Percentiles rank a stretch among this genome's conserved stretches.
phyloP scores from a whole-genome alignment of 2,888 invertebrate species.

The Aspidapion aeneum region DNA sequence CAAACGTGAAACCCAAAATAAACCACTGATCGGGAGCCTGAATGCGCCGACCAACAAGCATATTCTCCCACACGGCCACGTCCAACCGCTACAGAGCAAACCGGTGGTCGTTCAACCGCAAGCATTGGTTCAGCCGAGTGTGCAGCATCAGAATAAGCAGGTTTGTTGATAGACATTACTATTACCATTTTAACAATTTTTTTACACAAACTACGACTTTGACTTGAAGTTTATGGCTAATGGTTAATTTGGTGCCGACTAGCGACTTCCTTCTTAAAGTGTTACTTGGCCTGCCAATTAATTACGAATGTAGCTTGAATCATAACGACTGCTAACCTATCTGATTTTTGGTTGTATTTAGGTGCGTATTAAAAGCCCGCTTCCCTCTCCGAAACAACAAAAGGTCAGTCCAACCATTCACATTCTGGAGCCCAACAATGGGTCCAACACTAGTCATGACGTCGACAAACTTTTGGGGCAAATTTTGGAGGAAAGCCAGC shows the following conservation, averaged over 20 bases:
- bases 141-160: conserved; percentile 30
- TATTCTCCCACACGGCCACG: conserved; percentile 36
- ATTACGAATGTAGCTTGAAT: no score
- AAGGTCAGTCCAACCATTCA: conserved; percentile 32
- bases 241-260: no score
- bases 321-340: no score
- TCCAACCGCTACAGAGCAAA: conserved; percentile 34
- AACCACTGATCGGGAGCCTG: conserved; percentile 34
- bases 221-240: no score
- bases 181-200: no score
- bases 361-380: conserved; percentile 28
- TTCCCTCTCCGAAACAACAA: conserved; percentile 31
- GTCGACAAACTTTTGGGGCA: conserved; percentile 45
- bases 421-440: conserved; percentile 30
- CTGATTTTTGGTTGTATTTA: no score
- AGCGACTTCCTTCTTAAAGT: no score
- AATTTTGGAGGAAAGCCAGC: conserved; percentile 40
- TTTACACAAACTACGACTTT: no score
- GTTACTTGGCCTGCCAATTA: no score
- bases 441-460: conserved; percentile 36
- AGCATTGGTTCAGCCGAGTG: conserved; percentile 42
- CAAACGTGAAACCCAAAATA: conserved; percentile 26
- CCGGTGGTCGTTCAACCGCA: conserved; percentile 32
- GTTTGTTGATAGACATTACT: no score
- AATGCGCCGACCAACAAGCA: conserved; percentile 37